Evolutionary conservation across 2,113 vertebrate species (phyloP).

Genomic region (Nothoprocta pentlandii): DNA sequence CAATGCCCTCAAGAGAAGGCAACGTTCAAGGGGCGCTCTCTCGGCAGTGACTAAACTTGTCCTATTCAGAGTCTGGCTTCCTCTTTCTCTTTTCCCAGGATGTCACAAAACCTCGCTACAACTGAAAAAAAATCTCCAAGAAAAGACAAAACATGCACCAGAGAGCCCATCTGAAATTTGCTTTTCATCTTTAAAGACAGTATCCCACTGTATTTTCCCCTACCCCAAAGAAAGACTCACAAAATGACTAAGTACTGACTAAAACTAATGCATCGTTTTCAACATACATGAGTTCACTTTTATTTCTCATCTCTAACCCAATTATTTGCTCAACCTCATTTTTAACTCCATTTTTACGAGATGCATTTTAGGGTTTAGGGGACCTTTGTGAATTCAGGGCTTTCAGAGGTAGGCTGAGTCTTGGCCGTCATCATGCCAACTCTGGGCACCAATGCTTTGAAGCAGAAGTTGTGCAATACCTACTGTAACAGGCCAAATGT

Average conservation of each 20-base stretch:
- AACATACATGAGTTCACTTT: neutral
- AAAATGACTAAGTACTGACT: neutral
- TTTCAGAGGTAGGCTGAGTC: neutral
- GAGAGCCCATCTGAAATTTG: neutral
- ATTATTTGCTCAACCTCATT: neutral
- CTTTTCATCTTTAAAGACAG: neutral
- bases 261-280: neutral
- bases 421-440: neutral
- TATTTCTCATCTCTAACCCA: neutral
- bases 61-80: neutral
- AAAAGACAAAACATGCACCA: slow-evolving; percentile 1
- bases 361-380: neutral
- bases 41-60: neutral
- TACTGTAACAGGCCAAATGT: neutral
- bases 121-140: neutral
- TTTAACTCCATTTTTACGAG: neutral
- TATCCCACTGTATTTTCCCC: neutral
- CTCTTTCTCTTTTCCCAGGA: neutral
- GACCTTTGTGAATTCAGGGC: neutral
- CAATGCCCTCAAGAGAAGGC: neutral
- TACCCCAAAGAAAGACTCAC: neutral
- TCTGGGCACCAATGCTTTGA: neutral
- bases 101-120: neutral
- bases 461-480: neutral
- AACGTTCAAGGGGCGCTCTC: neutral